These are phyloP conservation scores for Gallirallus australis DNA, from an alignment of 2,797 vertebrate species.

Conservation along the genomic window DNA sequence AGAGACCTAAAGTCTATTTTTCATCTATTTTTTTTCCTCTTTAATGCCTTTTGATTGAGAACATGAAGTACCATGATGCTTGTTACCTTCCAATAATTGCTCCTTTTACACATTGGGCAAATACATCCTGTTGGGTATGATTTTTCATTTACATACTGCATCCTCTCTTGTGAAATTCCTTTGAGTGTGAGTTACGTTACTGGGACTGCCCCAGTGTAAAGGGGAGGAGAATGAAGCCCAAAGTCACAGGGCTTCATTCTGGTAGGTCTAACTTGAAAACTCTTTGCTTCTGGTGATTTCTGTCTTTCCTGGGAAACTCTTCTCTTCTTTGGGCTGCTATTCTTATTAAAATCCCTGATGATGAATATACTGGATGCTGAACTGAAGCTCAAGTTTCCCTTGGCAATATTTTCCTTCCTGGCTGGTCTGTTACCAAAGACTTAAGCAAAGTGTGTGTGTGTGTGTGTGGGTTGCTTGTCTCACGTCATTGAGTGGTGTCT, in stretches of 20 bases:
- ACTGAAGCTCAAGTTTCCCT: slow-evolving; percentile 19
- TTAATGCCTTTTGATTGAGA: slow-evolving; percentile 1
- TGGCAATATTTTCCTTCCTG: neutral
- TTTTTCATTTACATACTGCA: neutral
- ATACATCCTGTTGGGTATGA: neutral
- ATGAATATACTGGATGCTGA: slow-evolving; percentile 45
- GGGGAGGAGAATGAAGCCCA: neutral
- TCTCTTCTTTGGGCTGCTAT: slow-evolving; percentile 32
- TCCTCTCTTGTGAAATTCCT: neutral
- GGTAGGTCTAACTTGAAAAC: neutral
- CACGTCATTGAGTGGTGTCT: neutral
- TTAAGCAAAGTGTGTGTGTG: neutral
- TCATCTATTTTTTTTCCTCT: neutral
- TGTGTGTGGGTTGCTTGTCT: neutral
- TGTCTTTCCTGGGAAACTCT: slow-evolving; percentile 29
- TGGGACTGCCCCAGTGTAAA: neutral
- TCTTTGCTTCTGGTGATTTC: slow-evolving; percentile 24
- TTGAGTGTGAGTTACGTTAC: neutral
- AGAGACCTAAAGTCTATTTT: neutral
- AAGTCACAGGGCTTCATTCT: neutral
- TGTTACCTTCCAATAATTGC: neutral
- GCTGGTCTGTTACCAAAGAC: neutral
- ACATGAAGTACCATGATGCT: neutral
- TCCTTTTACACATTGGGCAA: neutral
- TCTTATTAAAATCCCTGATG: slow-evolving; percentile 49